Evolutionary conservation across 1,140 invertebrate species (phyloP).

Genomic region (Drosophila oshimai): DNA sequence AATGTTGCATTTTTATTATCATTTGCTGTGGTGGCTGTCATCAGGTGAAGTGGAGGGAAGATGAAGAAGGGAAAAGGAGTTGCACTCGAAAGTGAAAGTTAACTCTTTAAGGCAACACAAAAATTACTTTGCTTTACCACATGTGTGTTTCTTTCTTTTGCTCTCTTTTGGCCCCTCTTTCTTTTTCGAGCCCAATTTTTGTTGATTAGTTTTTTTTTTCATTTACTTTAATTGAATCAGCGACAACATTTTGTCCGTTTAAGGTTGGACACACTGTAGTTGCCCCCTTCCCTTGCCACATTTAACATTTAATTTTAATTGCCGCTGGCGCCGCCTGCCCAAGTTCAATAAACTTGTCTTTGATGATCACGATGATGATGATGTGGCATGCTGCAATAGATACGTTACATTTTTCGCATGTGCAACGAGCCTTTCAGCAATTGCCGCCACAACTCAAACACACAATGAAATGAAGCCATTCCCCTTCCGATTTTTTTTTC

Average conservation of each 20-base stretch:
- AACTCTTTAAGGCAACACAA: conserved; percentile 31
- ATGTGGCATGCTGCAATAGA: conserved; percentile 60
- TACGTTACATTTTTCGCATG: conserved; percentile 42
- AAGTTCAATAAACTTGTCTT: conserved; percentile 70
- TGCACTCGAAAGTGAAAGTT: conserved; percentile 77
- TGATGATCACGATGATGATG: conserved; percentile 5
- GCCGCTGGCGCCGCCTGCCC: conserved; percentile 60
- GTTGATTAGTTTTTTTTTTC: conserved; percentile 38
- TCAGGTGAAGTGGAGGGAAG: neutral
- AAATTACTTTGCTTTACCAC: conserved; percentile 5
- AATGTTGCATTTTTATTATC: conserved; percentile 79
- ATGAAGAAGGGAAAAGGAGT: conserved; percentile 25
- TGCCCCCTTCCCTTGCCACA: conserved; percentile 14
- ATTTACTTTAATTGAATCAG: conserved; percentile 69
- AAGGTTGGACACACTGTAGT: conserved; percentile 33
- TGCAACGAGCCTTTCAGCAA: conserved; percentile 46
- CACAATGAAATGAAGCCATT: conserved; percentile 63
- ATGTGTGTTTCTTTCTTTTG: conserved; percentile 40
- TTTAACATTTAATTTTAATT: conserved; percentile 74
- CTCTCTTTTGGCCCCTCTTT: conserved; percentile 1
- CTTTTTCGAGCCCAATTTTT: conserved; percentile 25
- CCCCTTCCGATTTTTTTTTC: conserved; percentile 14
- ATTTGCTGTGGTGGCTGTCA: conserved; percentile 44
- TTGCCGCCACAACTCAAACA: no score
- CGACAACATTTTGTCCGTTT: conserved; percentile 54